A percentile compares a stretch with the other conserved stretches of the same genome.
Evolutionary conservation across 2,797 vertebrate species (phyloP).

Genomic region (Helostoma temminkii): DNA sequence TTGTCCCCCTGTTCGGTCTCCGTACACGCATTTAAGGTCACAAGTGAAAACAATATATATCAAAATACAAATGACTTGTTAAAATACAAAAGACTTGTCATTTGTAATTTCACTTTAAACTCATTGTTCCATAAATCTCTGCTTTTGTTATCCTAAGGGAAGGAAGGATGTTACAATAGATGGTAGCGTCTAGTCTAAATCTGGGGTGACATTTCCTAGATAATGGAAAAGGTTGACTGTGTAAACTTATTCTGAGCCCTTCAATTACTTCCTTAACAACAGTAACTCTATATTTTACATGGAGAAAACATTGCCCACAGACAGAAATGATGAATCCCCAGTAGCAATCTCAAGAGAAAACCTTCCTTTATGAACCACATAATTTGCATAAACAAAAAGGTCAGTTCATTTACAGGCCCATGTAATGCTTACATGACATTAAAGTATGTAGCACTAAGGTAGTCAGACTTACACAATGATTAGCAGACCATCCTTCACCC

Average conservation of each 20-base stretch:
- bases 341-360: conserved; percentile 5
- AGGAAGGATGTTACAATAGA: neutral
- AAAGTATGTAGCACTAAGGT: neutral
- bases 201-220: no score
- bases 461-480: neutral
- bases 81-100: neutral
- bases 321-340: neutral
- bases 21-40: neutral
- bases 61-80: neutral
- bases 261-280: neutral
- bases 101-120: neutral
- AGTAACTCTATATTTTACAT: neutral
- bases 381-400: conserved; percentile 34
- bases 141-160: neutral
- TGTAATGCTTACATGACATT: conserved; percentile 30
- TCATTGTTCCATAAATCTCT: neutral
- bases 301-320: neutral
- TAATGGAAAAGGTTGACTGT: no score
- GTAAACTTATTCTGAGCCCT: no score
- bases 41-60: neutral
- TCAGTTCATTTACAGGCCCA: conserved; percentile 6
- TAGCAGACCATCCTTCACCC: neutral
- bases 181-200: no score
- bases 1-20: no score
- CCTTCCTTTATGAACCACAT: neutral